Base-by-base conservation (phyloP, 1,140 invertebrate genomes). In the Hetaerina americana region DNA sequence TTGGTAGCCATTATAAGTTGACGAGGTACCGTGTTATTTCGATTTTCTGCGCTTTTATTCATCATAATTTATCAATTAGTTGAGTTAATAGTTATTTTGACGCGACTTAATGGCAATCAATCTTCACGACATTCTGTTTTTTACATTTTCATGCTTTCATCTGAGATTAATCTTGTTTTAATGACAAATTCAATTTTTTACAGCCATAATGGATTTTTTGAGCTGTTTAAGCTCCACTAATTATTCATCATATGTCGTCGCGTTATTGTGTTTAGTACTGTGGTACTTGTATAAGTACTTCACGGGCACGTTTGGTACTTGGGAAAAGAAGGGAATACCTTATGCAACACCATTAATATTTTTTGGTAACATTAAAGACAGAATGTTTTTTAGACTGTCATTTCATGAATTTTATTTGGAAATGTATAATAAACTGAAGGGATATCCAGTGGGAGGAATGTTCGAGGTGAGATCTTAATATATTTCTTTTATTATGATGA, bases 351-450 rank as follows among this genome's bases (percentile, higher is more conserved):
- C 70, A 12, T 25, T 24, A 18, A 68, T 40, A 3, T 75, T 83
- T 28, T 77, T 84, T 71, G 82, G 82, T 0, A 84, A 83, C 73
- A 76, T 81, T 5, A 80, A 80, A 27, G 75, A 78, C 5, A 75
- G 79, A 71, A 68, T 84, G 29, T 72, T 78, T 27, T 77, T 79
- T 5, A 79, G 76, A 76, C 78, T 75, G 72, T 82, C 82, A n/a
- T 82, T 82, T 74, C 80, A 81, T 74, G 78, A 82, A 68, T 82
- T 80, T 71, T 81, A 83, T 73, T 75, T 79, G 24, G 77, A 82
- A 29, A 75, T 81, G 40, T 81, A 84, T 69, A 80, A 80, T 27
- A 74, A 80, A 69, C 82, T 84, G 73, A 80, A 81, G 78, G 82
- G 81, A 75, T 72, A 79, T 71, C 80, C 77, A 27, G 81, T 77